Percentiles rank a stretch among this genome's conserved stretches.
Conservation (phyloP, 2,888 invertebrate species). For the Baccha elongata region DNA sequence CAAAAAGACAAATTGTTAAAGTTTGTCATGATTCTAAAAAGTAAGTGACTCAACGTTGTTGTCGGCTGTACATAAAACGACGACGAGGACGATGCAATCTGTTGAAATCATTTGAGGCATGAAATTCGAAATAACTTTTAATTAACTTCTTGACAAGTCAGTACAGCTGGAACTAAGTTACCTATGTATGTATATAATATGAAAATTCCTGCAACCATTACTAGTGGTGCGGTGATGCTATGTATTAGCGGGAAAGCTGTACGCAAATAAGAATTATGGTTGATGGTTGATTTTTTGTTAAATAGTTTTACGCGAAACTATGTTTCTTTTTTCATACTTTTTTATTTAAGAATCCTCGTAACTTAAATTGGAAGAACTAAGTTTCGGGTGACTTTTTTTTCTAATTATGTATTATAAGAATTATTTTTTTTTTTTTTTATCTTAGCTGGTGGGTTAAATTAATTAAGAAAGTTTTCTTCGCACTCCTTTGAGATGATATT, state of each 20-base stretch:
- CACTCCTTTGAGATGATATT: not conserved
- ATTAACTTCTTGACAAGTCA: slow-evolving; percentile 73
- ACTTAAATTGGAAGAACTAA: slow-evolving; percentile 46
- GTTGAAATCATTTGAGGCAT: slow-evolving; percentile 69
- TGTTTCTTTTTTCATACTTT: slow-evolving; percentile 17
- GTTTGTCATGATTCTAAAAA: slow-evolving; percentile 47
- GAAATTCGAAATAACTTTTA: slow-evolving; percentile 73
- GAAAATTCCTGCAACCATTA: not conserved
- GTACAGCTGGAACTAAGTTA: slow-evolving; percentile 47
- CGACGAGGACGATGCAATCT: slow-evolving; percentile 59
- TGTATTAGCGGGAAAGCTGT: not conserved
- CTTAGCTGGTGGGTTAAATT: not conserved
- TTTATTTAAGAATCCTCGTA: not conserved
- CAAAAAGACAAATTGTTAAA: slow-evolving; percentile 71
- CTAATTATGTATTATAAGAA: too few species aligned
- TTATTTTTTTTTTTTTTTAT: too few species aligned
- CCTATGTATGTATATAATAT: slow-evolving; percentile 25
- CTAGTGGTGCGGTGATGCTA: not conserved
- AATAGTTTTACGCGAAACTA: not conserved
- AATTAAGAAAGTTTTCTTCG: slow-evolving; percentile 4
- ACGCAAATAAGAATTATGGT: slow-evolving; percentile 28
- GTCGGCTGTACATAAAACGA: not conserved
- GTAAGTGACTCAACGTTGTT: slow-evolving; percentile 4
- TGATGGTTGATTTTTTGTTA: slow-evolving; percentile 14
- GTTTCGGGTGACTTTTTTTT: not conserved